phyloP scores from a whole-genome alignment of 2,797 vertebrate species.

The Anabacerthia variegaticeps region DNA sequence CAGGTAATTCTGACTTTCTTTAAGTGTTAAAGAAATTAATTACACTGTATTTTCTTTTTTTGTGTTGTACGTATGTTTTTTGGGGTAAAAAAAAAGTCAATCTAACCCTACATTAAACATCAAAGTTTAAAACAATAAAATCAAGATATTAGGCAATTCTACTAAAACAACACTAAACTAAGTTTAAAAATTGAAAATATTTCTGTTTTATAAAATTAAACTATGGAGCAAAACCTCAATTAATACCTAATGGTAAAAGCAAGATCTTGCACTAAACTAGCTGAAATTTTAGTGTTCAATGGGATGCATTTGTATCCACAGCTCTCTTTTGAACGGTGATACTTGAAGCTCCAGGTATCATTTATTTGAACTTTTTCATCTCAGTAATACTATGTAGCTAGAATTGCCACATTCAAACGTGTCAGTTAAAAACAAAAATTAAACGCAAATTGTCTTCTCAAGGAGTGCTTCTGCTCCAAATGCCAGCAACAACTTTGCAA shows the following conservation, averaged over 20 bases:
- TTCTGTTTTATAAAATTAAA: not conserved
- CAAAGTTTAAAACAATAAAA: not conserved
- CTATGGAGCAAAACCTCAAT: not conserved
- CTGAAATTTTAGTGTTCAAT: not conserved
- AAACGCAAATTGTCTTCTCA: not conserved
- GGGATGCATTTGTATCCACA: not conserved
- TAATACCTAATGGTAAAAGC: not conserved
- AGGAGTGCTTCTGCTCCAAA: not conserved
- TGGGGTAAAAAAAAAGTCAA: not conserved
- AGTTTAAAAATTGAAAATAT: not conserved
- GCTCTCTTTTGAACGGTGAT: not conserved
- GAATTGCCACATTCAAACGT: not conserved
- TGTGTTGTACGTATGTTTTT: not conserved
- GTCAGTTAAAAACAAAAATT: not conserved
- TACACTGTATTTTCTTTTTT: not conserved
- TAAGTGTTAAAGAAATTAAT: not conserved
- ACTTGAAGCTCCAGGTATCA: not conserved
- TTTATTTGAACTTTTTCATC: not conserved
- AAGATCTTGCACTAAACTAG: not conserved
- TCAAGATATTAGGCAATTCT: not conserved
- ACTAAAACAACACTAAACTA: not conserved
- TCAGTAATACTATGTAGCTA: not conserved
- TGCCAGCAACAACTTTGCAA: conserved; percentile 28
- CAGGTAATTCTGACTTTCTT: not conserved
- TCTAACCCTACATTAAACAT: not conserved